Evolutionary conservation across 2,888 invertebrate genomes (phyloP).

Genomic region (Pterobdella sp.): DNA sequence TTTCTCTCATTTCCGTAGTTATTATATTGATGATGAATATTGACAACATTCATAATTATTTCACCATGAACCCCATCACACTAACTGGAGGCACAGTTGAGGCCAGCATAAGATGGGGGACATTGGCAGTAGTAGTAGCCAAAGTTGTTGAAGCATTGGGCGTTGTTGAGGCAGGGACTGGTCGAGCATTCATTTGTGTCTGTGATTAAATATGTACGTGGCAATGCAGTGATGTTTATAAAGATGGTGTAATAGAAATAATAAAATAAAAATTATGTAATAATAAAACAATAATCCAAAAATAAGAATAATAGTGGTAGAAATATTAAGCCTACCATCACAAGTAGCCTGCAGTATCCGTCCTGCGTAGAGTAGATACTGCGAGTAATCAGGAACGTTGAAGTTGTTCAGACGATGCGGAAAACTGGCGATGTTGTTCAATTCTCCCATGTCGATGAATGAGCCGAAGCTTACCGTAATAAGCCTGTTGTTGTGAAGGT

Average conservation of each 20-base stretch:
- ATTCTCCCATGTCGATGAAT: conserved; percentile 40
- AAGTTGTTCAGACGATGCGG: conserved; percentile 44
- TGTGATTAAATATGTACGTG: conserved; percentile 32
- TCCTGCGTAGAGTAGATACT: background rate
- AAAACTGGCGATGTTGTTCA: conserved; percentile 44
- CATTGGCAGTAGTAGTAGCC: conserved; percentile 42
- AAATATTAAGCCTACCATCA: conserved; percentile 23
- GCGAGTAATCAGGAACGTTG: conserved; percentile 40
- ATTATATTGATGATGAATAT: too few species aligned
- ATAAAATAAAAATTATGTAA: background rate
- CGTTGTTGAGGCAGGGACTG: conserved; percentile 44
- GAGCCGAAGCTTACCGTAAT: conserved; percentile 27
- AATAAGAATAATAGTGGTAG: too few species aligned
- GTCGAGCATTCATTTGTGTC: conserved; percentile 42
- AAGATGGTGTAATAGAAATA: background rate
- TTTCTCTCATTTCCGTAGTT: too few species aligned
- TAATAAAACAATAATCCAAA: too few species aligned
- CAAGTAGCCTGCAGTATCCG: conserved; percentile 25
- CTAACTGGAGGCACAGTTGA: conserved; percentile 41
- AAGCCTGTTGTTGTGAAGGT: conserved; percentile 11
- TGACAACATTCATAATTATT: too few species aligned
- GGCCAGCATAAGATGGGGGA: conserved; percentile 42
- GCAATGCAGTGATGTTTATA: background rate
- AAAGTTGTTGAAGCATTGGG: conserved; percentile 40
- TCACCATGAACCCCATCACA: too few species aligned